A percentile compares a stretch with the other conserved stretches of the same genome.
Conservation (phyloP, 1,140 invertebrate genomes). For the Maconellicoccus hirsutus region DNA sequence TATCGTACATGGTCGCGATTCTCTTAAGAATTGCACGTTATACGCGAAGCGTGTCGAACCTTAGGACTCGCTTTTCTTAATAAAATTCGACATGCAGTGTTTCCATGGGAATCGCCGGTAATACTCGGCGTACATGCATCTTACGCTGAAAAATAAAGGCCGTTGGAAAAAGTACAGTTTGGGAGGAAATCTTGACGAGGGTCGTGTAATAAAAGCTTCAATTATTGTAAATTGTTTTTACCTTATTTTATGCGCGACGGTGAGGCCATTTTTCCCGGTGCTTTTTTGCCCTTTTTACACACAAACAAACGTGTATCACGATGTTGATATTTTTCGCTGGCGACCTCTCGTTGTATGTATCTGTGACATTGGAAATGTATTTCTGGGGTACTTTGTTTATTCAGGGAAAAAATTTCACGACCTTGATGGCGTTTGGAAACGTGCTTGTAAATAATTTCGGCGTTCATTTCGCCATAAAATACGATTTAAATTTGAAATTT, state of each 20-base stretch:
- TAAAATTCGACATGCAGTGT: neutral
- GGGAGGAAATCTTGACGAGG: neutral
- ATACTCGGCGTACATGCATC: neutral
- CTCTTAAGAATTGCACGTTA: neutral
- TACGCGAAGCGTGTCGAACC: neutral
- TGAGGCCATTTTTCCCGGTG: too few relatives aligned
- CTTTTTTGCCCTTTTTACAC: too few relatives aligned
- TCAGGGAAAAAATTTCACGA: neutral
- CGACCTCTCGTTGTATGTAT: too few relatives aligned
- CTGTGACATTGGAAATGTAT: too few relatives aligned
- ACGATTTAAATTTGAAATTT: too few relatives aligned
- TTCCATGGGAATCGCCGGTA: neutral
- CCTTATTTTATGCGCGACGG: too few relatives aligned
- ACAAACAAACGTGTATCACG: too few relatives aligned
- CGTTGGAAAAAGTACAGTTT: neutral
- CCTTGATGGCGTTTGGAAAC: neutral
- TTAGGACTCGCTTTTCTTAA: neutral
- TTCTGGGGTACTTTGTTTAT: too few relatives aligned
- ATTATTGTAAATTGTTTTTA: neutral
- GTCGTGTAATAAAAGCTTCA: neutral
- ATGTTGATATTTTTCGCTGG: too few relatives aligned
- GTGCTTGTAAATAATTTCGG: neutral
- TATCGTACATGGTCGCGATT: neutral
- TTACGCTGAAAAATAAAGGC: too few relatives aligned
- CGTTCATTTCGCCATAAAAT: too few relatives aligned